A percentile compares a stretch with the other conserved stretches of the same genome.
These are phyloP conservation scores for Sula dactylatra DNA, from an alignment of 2,113 vertebrate species.

Conservation along the genomic window DNA sequence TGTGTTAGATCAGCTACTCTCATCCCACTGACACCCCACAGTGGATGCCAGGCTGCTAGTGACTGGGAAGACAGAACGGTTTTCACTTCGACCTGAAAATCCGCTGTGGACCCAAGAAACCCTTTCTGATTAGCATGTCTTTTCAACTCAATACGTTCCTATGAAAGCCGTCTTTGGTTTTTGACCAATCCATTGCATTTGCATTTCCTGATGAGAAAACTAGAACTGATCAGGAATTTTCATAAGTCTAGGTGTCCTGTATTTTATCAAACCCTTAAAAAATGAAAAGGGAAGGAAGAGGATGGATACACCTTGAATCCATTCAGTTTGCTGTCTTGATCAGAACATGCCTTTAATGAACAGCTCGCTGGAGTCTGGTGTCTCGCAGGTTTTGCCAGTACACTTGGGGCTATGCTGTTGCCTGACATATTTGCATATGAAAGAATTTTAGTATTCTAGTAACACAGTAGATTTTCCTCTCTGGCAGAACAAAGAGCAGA, in stretches of 20 bases:
- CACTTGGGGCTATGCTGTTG: slow-evolving; percentile 44
- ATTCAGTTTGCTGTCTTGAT: slow-evolving; percentile 13
- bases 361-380: background rate
- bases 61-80: background rate
- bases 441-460: slow-evolving; percentile 46
- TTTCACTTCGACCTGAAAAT: background rate
- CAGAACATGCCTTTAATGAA: slow-evolving; percentile 34
- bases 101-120: background rate
- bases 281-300: background rate
- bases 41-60: background rate
- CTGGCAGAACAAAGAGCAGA: slow-evolving; percentile 17
- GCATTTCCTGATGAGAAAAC: background rate
- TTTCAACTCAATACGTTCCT: background rate
- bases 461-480: background rate
- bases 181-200: background rate
- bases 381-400: slow-evolving; percentile 46
- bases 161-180: background rate
- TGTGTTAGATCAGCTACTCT: background rate
- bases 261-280: background rate
- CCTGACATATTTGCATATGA: slow-evolving; percentile 61
- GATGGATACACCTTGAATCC: background rate
- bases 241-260: background rate
- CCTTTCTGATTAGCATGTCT: background rate
- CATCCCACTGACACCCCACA: background rate
- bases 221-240: background rate